Percentiles rank a stretch among this genome's conserved stretches.
These are phyloP conservation scores for Conops quadrifasciatus DNA, from an alignment of 2,888 invertebrate genomes.

Conservation along the genomic window DNA sequence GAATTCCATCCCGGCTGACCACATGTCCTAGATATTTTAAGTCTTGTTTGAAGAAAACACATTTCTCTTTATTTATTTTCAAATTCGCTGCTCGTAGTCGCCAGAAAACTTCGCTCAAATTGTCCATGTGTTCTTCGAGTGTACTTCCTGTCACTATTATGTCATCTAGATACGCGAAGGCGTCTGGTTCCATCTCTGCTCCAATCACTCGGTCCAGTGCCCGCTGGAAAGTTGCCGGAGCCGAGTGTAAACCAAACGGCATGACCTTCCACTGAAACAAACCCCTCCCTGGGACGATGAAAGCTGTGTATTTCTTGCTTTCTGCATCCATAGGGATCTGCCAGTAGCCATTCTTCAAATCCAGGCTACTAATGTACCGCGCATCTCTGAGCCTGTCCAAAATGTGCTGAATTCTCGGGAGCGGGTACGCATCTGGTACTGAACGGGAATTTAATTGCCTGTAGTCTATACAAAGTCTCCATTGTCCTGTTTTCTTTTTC, in stretches of 20 bases:
- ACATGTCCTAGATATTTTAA: slow-evolving; percentile 9
- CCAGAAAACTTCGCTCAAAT: background rate
- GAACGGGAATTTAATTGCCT: slow-evolving; percentile 22
- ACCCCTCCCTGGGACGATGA: too few species aligned
- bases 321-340: slow-evolving; percentile 22
- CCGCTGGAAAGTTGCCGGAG: slow-evolving; percentile 36
- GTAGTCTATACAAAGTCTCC: slow-evolving; percentile 38
- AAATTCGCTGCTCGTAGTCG: too few species aligned
- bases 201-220: slow-evolving; percentile 30
- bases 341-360: slow-evolving; percentile 35
- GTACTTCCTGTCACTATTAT: slow-evolving; percentile 19
- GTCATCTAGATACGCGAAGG: slow-evolving; percentile 31
- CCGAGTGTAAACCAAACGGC: too few species aligned
- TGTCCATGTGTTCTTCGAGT: slow-evolving; percentile 14
- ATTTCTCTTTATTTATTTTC: too few species aligned
- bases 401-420: slow-evolving; percentile 27
- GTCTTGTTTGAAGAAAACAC: background rate
- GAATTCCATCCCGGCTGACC: slow-evolving; percentile 11
- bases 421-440: slow-evolving; percentile 32
- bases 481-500: slow-evolving; percentile 31
- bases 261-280: too few species aligned
- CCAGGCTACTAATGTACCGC: slow-evolving; percentile 6
- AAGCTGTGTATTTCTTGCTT: slow-evolving; percentile 15
- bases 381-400: slow-evolving; percentile 30
- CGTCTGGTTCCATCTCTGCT: slow-evolving; percentile 11